Evolutionary conservation across 2,888 invertebrate genomes (phyloP), one percentile per base, ranked within the genome.

Genomic region (Bellardia bayeri): DNA sequence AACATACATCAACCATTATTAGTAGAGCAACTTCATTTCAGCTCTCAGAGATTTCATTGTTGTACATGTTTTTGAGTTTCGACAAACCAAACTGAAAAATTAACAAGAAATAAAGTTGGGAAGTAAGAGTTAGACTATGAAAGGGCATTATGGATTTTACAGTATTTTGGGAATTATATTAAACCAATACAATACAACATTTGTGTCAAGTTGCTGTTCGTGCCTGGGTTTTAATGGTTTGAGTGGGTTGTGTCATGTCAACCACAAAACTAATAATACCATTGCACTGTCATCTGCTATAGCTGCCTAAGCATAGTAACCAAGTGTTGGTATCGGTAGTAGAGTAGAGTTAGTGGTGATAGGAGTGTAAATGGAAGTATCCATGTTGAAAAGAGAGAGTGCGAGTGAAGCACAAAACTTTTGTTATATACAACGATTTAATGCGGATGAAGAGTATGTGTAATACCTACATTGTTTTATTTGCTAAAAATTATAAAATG

Each of bases 181-280:
- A 83, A 83, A 75, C 83, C 83, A 71, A 83, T 72, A 72, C 83
- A 71, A 83, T 72, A 72, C 78, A 76, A 78, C 51, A 37, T 56
- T 71, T 74, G 64, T 37, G 64, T 23, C 81, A 64, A 63, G 54
- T 69, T 49, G 40, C 40, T 74, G 61, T 58, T 40, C 45, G 51
- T 40, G 23, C 56, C 13, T 56, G 45, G 45, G 14, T 45, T 56
- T 81, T 37, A 37, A 56, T 80, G 80, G 82, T 68, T 80, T 64
- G 74, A 64, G 86, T 83, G 83, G 86, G 83, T 87, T 83, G 86
- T 83, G 80, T 87, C 86, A 87, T 81, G 76, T 85, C 75, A 85
- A 80, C 85, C 80, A 69, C 75, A 80, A 72, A 75, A 54, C 14
- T 40, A 11, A 84, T 51, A 72, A 45, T 45, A 80, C 37, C 63